These are phyloP conservation scores for Melanerpes aurifrons DNA, from an alignment of 2,113 vertebrate species.

Conservation along the genomic window DNA sequence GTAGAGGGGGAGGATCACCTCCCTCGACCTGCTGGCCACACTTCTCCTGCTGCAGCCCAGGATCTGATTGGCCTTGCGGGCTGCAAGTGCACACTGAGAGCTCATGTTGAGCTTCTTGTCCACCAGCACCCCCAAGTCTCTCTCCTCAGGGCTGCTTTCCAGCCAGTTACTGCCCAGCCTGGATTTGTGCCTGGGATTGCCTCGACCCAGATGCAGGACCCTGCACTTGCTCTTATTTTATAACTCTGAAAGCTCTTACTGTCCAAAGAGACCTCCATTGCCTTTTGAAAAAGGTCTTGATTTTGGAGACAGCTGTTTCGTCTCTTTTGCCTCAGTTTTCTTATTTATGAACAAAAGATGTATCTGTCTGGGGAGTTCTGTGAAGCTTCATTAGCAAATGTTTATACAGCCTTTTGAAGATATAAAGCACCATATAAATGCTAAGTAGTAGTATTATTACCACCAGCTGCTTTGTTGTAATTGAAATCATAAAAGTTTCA, in stretches of 20 bases:
- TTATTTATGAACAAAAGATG: not conserved
- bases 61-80: too few species aligned
- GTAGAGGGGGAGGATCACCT: too few species aligned
- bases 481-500: constrained; percentile 14
- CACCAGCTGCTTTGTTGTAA: constrained; percentile 22
- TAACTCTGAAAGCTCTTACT: not conserved
- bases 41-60: too few species aligned
- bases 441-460: constrained; percentile 8
- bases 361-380: not conserved
- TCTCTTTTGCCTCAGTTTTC: not conserved
- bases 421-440: not conserved
- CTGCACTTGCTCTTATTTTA: not conserved
- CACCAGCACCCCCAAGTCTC: too few species aligned
- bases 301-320: not conserved
- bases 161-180: too few species aligned
- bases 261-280: not conserved
- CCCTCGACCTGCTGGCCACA: too few species aligned
- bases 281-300: not conserved
- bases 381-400: constrained; percentile 25
- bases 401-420: constrained; percentile 37
- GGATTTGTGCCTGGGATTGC: too few species aligned
- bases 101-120: too few species aligned
- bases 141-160: too few species aligned
- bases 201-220: too few species aligned
- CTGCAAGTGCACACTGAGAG: too few species aligned